Percentiles rank a stretch among this genome's conserved stretches.
Evolutionary conservation across 2,113 vertebrate species (phyloP).

Genomic region (Megalops atlanticus): DNA sequence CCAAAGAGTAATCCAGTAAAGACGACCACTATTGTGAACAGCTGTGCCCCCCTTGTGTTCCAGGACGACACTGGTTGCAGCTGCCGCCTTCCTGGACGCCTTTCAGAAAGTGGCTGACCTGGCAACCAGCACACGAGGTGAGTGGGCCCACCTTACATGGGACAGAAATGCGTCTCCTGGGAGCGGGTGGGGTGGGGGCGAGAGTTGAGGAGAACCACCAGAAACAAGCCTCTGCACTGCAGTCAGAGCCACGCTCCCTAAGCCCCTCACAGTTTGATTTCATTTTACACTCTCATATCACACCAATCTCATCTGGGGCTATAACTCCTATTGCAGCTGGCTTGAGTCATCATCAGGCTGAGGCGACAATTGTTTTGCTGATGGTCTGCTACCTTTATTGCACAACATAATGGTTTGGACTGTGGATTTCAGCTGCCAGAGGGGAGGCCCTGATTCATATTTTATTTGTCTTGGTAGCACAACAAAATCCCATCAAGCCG

Average conservation of each 20-base stretch:
- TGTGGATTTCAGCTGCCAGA: neutral
- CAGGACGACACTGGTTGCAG: conserved; percentile 72
- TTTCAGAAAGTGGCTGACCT: conserved; percentile 83
- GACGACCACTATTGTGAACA: neutral
- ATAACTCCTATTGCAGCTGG: neutral
- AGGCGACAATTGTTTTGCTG: neutral
- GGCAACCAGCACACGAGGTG: conserved; percentile 73
- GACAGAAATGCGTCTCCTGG: neutral
- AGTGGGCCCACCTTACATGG: neutral
- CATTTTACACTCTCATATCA: neutral
- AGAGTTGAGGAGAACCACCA: conserved; percentile 5
- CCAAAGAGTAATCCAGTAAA: neutral
- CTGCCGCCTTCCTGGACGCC: conserved; percentile 76
- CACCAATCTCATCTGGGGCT: neutral
- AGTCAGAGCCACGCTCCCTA: too few relatives aligned
- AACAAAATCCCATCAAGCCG: neutral
- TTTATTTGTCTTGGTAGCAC: neutral
- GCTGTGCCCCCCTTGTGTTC: conserved; percentile 35
- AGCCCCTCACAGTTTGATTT: neutral
- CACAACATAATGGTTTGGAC: neutral
- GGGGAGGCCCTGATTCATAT: neutral
- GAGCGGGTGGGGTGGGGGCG: neutral
- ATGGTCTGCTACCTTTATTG: neutral
- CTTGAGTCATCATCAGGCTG: neutral
- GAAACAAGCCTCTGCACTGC: neutral